Evolutionary conservation across 2,113 vertebrate genomes (phyloP), one percentile per base, ranked within the genome.

Genomic region (Rhinogobius similis): DNA sequence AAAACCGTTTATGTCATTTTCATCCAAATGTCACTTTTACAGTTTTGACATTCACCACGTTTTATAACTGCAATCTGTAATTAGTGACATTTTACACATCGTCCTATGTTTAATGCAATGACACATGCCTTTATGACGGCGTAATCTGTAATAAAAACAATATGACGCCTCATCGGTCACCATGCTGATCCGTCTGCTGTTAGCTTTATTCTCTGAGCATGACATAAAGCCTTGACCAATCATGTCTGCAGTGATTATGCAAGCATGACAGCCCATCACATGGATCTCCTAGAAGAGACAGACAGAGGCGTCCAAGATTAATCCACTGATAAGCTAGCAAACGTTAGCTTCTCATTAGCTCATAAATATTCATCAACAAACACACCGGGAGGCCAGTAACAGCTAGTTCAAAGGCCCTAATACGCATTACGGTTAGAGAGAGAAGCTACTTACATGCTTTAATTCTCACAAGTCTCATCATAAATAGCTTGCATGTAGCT

Each of bases 401-500:
- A 67, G 81, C 81, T 73, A 73, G 65, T 78, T 81, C 78, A 88
- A 88, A 86, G 87, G 80, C 82, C 75, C 85, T 88, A 87, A 88
- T 87, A 75, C 70, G 68, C 79, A 89, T 88, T 88, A 91, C 46
- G 3, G 72, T 78, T 78, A 89, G 84, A 84, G 76, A 77, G 77
- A 66, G 77, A 89, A 88, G 87, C 87, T 86, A 82, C 82, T 88
- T 83, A 87, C 79, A 85, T 85, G 74, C 67, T 76, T 81, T 86
- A 86, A 90, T 86, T 89, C 87, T 86, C 85, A 70, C 10, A 83
- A 85, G 90, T 62, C 77, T 73, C 78, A 65, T 91, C 85, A 86
- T 90, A 88, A 89, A 90, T 88, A 91, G 90, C 85, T 87, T 91
- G 89, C 87, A 88, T 82, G 81, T 87, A 86, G 82, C 87, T 91